Evolutionary conservation across 1,140 invertebrate species (phyloP).

Genomic region (Papilio machaon): DNA sequence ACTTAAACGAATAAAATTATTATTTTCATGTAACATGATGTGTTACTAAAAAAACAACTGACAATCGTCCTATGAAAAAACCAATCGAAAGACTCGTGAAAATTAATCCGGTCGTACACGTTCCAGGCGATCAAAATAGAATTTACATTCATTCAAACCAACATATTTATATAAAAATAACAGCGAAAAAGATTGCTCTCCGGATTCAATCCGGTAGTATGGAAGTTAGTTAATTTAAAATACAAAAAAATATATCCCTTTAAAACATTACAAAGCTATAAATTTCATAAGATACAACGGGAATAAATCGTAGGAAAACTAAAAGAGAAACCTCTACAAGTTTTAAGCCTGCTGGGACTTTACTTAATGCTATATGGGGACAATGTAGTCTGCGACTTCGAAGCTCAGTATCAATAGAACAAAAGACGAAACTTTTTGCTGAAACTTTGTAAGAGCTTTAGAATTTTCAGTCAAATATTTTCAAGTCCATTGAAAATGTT

Average conservation of each 20-base stretch:
- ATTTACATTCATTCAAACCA: no score
- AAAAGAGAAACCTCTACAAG: not conserved
- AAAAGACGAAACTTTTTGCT: slow-evolving; percentile 16
- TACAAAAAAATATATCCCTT: not conserved
- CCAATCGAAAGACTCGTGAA: no score
- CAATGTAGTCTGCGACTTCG: slow-evolving; percentile 6
- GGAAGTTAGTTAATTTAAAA: no score
- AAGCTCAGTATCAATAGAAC: slow-evolving; percentile 11
- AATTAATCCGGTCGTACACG: no score
- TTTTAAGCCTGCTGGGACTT: not conserved
- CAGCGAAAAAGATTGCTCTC: no score
- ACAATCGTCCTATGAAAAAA: no score
- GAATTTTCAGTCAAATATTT: slow-evolving; percentile 15
- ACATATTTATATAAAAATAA: no score
- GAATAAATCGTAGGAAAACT: not conserved
- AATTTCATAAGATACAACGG: not conserved
- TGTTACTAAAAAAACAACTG: no score
- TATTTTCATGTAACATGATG: no score
- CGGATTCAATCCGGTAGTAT: no score
- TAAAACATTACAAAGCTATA: not conserved
- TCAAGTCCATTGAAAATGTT: slow-evolving; percentile 11
- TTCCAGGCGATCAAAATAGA: no score
- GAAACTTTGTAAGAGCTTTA: slow-evolving; percentile 8
- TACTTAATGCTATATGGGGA: not conserved
- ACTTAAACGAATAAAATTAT: no score